Evolutionary conservation across 2,888 invertebrate species (phyloP).

Genomic region (Habrosyne pyritoides): DNA sequence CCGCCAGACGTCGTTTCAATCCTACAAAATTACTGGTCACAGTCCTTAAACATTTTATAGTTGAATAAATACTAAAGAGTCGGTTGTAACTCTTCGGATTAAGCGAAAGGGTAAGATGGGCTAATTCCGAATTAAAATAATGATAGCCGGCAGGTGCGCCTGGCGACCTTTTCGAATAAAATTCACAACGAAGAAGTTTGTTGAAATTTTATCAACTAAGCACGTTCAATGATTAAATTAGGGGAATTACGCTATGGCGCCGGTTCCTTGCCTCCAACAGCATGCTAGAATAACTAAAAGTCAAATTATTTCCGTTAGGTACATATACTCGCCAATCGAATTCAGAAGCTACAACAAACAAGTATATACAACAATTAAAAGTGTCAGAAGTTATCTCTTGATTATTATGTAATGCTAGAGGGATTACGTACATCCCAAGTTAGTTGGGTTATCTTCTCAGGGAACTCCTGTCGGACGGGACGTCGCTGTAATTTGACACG

Average conservation of each 20-base stretch:
- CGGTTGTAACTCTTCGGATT: conserved; percentile 19
- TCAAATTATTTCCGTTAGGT: too few relatives aligned
- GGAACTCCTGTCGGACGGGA: conserved; percentile 14
- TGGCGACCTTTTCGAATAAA: conserved; percentile 24
- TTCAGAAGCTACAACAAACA: neutral
- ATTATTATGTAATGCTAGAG: conserved; percentile 1
- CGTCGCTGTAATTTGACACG: conserved; percentile 40
- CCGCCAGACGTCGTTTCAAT: conserved; percentile 23
- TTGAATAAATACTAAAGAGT: conserved; percentile 33
- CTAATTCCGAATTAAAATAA: conserved; percentile 29
- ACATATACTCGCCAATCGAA: neutral
- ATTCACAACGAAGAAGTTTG: conserved; percentile 19
- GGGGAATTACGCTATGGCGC: neutral
- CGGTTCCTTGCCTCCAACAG: too few relatives aligned
- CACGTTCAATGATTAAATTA: neutral
- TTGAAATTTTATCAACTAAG: conserved; percentile 23
- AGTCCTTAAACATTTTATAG: conserved; percentile 43
- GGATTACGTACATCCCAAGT: neutral
- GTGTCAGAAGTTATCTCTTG: conserved; percentile 11
- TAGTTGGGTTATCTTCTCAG: conserved; percentile 4
- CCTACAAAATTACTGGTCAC: conserved; percentile 44
- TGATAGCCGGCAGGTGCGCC: conserved; percentile 26
- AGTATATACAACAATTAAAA: conserved; percentile 12
- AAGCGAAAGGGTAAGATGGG: conserved; percentile 25
- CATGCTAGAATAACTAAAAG: too few relatives aligned